Evolutionary conservation across 1,140 invertebrate species (phyloP), one percentile per base, ranked within the genome.

Genomic region (Drosophila albomicans): DNA sequence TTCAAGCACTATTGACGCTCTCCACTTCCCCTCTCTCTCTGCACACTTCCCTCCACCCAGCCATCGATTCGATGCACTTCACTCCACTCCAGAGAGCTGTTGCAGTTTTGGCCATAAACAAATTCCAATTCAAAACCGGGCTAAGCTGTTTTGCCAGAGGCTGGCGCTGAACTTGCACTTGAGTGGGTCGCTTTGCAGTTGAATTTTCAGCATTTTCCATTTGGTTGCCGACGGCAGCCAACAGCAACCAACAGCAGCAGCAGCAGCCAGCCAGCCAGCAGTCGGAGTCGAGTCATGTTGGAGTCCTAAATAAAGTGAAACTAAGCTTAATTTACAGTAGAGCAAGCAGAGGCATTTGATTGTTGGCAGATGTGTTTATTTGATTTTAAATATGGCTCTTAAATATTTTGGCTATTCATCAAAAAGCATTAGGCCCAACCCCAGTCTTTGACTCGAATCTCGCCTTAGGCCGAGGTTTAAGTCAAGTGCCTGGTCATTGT

Each of bases 301-400:
- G 65, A 65, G 69, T 75, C 71, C 80, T 75, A 88, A 87, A 88
- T 89, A 78, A 75, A 88, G 75, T 81, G 73, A 71, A 84, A 81
- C 80, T 89, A 89, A 87, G 84, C 84, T 89, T 74, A 75, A 72
- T 89, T 88, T 89, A 89, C 84, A 89, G 85, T 84, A 80, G 73
- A 74, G 85, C 80, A 81, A 89, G 82, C 51, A 38, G 52, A 56
- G 52, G 30, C 85, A 78, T 87, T 81, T 87, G 85, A 87, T 87
- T 80, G 84, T 71, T 70, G 85, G 69, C 62, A 89, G 80, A 88
- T 87, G 84, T 89, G 84, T 87, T 87, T 87, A 87, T 87, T 87
- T 87, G 84, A 87, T 88, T 87, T 87, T 87, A 87, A 87, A 87
- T 87, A 89, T 87, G 78, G 85, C 84, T 81, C 85, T 87, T 81